Conservation (phyloP, 2,113 vertebrate genomes). For the Pycnonotus jocosus region DNA sequence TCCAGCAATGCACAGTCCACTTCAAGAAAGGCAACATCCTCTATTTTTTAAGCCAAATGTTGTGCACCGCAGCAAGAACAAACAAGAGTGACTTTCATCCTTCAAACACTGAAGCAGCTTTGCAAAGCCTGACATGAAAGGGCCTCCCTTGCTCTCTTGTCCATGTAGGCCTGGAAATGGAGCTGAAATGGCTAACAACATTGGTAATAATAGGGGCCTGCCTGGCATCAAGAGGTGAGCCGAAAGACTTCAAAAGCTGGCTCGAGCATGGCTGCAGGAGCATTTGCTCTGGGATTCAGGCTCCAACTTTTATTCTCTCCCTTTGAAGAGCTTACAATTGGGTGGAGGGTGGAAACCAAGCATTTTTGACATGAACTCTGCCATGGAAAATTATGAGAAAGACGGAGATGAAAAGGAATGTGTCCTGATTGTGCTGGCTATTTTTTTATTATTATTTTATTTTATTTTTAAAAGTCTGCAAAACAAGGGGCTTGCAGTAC, state of each 20-base stretch:
- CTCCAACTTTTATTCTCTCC: constrained; percentile 87
- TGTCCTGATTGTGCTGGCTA: constrained; percentile 74
- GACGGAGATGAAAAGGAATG: constrained; percentile 89
- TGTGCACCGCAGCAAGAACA: constrained; percentile 36
- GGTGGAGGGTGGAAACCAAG: constrained; percentile 78
- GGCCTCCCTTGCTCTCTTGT: constrained; percentile 71
- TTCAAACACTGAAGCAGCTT: constrained; percentile 64
- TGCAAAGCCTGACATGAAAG: constrained; percentile 85
- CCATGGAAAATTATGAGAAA: constrained; percentile 77
- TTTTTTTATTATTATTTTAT: constrained; percentile 53
- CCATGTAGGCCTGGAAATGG: constrained; percentile 81
- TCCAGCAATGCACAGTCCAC: background rate
- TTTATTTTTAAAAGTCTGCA: constrained; percentile 76
- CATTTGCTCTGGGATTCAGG: constrained; percentile 63
- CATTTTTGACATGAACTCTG: constrained; percentile 78
- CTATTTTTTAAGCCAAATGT: constrained; percentile 55
- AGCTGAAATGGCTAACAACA: constrained; percentile 77
- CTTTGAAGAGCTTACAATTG: constrained; percentile 97
- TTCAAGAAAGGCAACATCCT: constrained; percentile 55
- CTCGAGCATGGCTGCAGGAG: constrained; percentile 62
- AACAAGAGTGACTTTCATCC: constrained; percentile 64
- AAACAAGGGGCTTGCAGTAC: constrained; percentile 76
- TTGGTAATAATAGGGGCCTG: constrained; percentile 87
- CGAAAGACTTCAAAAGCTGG: constrained; percentile 87
- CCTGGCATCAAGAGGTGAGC: constrained; percentile 86